phyloP scores from a whole-genome alignment of 2,113 vertebrate species.

The Cyanoderma ruficeps region DNA sequence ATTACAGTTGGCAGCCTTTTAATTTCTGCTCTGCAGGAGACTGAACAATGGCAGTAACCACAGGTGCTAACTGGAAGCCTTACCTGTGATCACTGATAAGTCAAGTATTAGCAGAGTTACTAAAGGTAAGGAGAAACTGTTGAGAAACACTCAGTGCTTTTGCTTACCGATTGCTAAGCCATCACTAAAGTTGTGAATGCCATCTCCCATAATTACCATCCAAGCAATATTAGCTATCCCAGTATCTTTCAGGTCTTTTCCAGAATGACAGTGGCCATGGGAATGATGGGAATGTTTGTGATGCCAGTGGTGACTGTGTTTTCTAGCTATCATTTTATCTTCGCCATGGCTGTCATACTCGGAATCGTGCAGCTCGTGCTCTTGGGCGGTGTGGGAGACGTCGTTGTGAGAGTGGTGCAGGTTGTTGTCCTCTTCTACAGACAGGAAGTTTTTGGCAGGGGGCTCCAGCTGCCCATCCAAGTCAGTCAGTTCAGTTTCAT shows the following conservation, averaged over 20 bases:
- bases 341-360: slow-evolving; percentile 72
- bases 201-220: slow-evolving; percentile 99
- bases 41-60: neutral
- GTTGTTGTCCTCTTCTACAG: slow-evolving; percentile 73
- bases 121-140: neutral
- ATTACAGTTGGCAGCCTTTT: neutral
- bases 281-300: slow-evolving; percentile 87
- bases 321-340: slow-evolving; percentile 74
- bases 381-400: slow-evolving; percentile 44
- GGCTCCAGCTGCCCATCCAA: slow-evolving; percentile 82
- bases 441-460: slow-evolving; percentile 78
- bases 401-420: slow-evolving; percentile 67
- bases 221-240: slow-evolving; percentile 97
- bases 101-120: neutral
- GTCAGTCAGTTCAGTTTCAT: slow-evolving; percentile 88
- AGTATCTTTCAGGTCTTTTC: slow-evolving; percentile 94
- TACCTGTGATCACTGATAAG: neutral
- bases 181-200: slow-evolving; percentile 99
- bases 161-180: slow-evolving; percentile 93
- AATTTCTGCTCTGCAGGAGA: neutral
- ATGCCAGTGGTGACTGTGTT: slow-evolving; percentile 78
- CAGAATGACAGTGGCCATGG: slow-evolving; percentile 94
- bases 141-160: neutral
- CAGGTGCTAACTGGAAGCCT: neutral
- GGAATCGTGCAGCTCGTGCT: slow-evolving; percentile 62